Percentiles rank a stretch among this genome's conserved stretches.
These are phyloP conservation scores for Spilarctia lutea DNA, from an alignment of 2,888 invertebrate genomes.

Conservation along the genomic window DNA sequence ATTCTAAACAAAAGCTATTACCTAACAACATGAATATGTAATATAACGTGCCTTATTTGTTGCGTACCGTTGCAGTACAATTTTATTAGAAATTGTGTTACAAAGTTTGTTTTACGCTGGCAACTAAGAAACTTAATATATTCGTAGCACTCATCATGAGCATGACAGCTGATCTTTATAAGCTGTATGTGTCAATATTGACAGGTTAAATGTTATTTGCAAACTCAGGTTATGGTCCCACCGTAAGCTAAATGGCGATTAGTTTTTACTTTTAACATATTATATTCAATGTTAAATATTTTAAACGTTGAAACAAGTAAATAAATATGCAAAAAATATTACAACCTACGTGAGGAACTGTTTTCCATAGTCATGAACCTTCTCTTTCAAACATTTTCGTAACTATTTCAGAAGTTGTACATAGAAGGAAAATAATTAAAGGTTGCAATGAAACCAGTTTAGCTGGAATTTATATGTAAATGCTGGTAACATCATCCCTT, in stretches of 20 bases:
- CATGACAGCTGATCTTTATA: slow-evolving; percentile 43
- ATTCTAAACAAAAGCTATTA: neutral
- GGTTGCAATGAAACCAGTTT: neutral
- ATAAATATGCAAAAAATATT: neutral
- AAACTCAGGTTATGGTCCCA: slow-evolving; percentile 3
- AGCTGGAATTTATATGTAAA: neutral
- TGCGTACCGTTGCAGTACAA: neutral
- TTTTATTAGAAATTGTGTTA: neutral
- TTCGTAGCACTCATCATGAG: slow-evolving; percentile 31
- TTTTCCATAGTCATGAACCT: neutral
- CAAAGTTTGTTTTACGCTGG: slow-evolving; percentile 8
- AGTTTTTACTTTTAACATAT: neutral
- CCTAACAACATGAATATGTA: neutral
- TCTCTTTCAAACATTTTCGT: neutral
- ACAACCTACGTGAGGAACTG: neutral
- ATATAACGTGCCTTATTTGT: neutral
- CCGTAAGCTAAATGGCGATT: slow-evolving; percentile 1
- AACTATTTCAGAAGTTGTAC: neutral
- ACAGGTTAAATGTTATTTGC: slow-evolving; percentile 29
- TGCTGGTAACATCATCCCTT: neutral
- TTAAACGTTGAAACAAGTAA: neutral
- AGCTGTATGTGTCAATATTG: slow-evolving; percentile 27
- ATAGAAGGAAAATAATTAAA: neutral
- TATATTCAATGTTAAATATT: neutral
- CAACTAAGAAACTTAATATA: neutral